Evolutionary conservation across 2,797 vertebrate species (phyloP), one percentile per base, ranked within the genome.

Genomic region (Parotocinclus haroldoi): DNA sequence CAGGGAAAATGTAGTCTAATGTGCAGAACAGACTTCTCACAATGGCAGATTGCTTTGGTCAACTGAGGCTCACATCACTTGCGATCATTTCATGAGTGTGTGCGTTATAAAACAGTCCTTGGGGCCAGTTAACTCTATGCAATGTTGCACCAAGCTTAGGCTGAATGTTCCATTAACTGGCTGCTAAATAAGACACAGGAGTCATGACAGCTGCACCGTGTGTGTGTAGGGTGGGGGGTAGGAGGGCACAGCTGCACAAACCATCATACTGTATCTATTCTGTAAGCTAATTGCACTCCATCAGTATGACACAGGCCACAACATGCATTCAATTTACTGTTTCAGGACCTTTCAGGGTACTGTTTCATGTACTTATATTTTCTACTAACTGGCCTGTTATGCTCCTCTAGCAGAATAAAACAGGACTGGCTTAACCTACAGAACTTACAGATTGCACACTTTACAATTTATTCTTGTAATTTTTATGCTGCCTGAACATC

Each of bases 1-100:
- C 72, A 76, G 68, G 72, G 80, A 83, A 86, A 87, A 86, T 82
- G 83, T 83, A 86, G 79, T 84, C 86, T 78, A 71, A 78, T 82
- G 79, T 78, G 79, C 80, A 82, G 84, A 80, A 81, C 81, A 78
- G 71, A 58, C 80, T 85, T 78, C 74, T 78, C 75, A 72, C 55
- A 64, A 45, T 64, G 48, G 27, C 55, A 64, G 53, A 71, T 5
- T 38, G 45, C 48, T 55, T 19, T 9, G 38, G 57, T 66, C n/a
- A 44, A 61, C 16, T 18, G n/a, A 62, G 50, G 40, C 40, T 10
- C 18, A 45, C 58, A 11, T 55, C 12, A n/a, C 18, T 63, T 45
- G 48, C 48, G 40, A 42, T 9, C 53, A 45, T 55, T 39, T 18
- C 14, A 39, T 53, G 76, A 65, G 56, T 73, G 63, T 72, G 71